These are phyloP conservation scores for Platichthys flesus DNA, from an alignment of 2,113 vertebrate species.

Conservation along the genomic window DNA sequence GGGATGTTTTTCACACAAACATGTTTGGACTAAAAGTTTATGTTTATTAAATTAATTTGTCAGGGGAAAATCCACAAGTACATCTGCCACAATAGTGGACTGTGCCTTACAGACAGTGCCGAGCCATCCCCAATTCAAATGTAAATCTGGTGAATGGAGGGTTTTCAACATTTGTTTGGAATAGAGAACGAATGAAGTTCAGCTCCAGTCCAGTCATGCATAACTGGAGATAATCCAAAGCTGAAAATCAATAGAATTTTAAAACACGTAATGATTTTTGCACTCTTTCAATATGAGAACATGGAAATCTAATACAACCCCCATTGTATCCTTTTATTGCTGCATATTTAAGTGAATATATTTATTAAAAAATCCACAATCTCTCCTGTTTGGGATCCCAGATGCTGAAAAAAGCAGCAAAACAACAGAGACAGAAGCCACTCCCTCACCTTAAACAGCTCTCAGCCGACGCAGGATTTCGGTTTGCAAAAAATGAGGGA, in stretches of 20 bases:
- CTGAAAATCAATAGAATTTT: slow-evolving; percentile 43
- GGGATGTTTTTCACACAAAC: slow-evolving; percentile 29
- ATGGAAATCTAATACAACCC: slow-evolving; percentile 15
- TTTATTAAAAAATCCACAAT: slow-evolving; percentile 45
- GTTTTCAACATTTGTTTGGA: slow-evolving; percentile 58
- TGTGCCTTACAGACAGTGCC: slow-evolving; percentile 43
- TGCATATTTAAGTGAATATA: slow-evolving; percentile 13
- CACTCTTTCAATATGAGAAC: slow-evolving; percentile 22
- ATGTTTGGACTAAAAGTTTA: slow-evolving; percentile 35
- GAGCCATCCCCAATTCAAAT: slow-evolving; percentile 61
- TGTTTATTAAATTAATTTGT: slow-evolving; percentile 36
- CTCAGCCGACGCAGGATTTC: slow-evolving; percentile 58
- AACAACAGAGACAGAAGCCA: slow-evolving; percentile 54
- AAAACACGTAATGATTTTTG: slow-evolving; percentile 16
- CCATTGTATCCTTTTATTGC: slow-evolving; percentile 5
- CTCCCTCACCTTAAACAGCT: slow-evolving; percentile 67
- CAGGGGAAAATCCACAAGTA: slow-evolving; percentile 9
- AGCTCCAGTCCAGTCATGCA: slow-evolving; percentile 50
- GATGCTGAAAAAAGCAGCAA: slow-evolving; percentile 35
- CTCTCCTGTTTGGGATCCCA: slow-evolving; percentile 17
- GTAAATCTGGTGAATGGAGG: slow-evolving; percentile 61
- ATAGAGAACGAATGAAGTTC: slow-evolving; percentile 49
- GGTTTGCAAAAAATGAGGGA: slow-evolving; percentile 71
- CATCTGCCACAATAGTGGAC: slow-evolving; percentile 36
- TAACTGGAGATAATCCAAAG: slow-evolving; percentile 49